phyloP scores from a whole-genome alignment of 2,888 invertebrate genomes.

The Cataglyphis altisquamis region DNA sequence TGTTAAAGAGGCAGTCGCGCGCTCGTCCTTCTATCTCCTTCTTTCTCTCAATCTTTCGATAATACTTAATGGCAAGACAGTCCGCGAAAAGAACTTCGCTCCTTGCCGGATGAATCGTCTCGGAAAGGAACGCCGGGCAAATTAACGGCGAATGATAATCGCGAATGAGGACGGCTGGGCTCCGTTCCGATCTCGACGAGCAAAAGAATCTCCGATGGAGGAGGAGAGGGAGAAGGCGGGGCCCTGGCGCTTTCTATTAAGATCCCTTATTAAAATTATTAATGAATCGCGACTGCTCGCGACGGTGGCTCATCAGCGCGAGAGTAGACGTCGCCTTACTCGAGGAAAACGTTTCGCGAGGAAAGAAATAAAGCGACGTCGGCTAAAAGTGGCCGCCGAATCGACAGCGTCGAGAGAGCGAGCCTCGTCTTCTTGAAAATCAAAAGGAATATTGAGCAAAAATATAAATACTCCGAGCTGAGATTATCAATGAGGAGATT shows the following conservation, averaged over 20 bases:
- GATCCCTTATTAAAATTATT: conserved; percentile 68
- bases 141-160: conserved; percentile 55
- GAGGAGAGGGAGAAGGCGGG: conserved; percentile 1
- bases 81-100: conserved; percentile 45
- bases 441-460: conserved; percentile 44
- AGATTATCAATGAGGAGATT: conserved; percentile 6
- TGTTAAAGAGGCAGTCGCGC: conserved; percentile 39
- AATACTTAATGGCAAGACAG: conserved; percentile 42
- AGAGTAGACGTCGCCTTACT: neutral
- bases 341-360: conserved; percentile 29
- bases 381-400: conserved; percentile 3
- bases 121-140: conserved; percentile 36
- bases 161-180: conserved; percentile 52
- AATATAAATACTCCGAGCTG: conserved; percentile 42
- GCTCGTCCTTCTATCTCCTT: neutral
- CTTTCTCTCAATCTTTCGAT: conserved; percentile 23
- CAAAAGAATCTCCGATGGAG: conserved; percentile 26
- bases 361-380: conserved; percentile 21
- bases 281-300: conserved; percentile 64
- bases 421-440: conserved; percentile 22
- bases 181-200: conserved; percentile 51
- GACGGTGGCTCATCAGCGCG: conserved; percentile 35
- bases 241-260: conserved; percentile 44
- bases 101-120: conserved; percentile 34
- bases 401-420: neutral